Evolutionary conservation across 1,140 invertebrate genomes (phyloP), one percentile per base, ranked within the genome.

Genomic region (Centruroides sculpturatus): DNA sequence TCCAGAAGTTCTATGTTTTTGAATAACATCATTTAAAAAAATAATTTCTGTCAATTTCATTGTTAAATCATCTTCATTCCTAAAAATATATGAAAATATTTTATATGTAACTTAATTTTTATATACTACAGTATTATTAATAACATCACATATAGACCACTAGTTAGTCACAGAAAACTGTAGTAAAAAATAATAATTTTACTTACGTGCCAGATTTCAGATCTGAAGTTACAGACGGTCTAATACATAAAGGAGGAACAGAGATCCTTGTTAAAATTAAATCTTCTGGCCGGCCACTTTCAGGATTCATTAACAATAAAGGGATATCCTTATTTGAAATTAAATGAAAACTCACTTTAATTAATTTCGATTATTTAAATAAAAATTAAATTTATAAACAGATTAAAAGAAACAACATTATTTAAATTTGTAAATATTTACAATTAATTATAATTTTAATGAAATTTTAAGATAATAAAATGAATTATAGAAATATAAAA

Each of bases 41-140:
- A 98, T 82, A 55, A 99, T 97, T 77, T 98, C 93, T 6, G 88
- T 91, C 61, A 98, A 78, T 75, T 96, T 98, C 85, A 98, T 95
- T 6, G 96, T 99, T 7, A 99, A 76, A 71, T 98, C 92, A 77
- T 99, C 96, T 79, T 99, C 97, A 73, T 93, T 99, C n/a, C 86
- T 89, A 70, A 48, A 70, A 12, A n/a, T 34, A 51, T 34, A 51
- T 23, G 49, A n/a, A 34, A n/a, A n/a, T 51, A 34, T 51, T 51
- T 51, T 12, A 34, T 51, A 51, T 34, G 34, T 1, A 51, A 34
- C 49, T 51, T 12, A 34, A n/a, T 34, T n/a, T n/a, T n/a, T 12
- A 51, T 34, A 51, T 34, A 51, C 49, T 51, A n/a, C n/a, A n/a
- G n/a, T n/a, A 51, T 51, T 51, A 34, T 23, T 23, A 23, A 23